Conservation (phyloP, 2,113 vertebrate species). For the Peromyscus leucopus region DNA sequence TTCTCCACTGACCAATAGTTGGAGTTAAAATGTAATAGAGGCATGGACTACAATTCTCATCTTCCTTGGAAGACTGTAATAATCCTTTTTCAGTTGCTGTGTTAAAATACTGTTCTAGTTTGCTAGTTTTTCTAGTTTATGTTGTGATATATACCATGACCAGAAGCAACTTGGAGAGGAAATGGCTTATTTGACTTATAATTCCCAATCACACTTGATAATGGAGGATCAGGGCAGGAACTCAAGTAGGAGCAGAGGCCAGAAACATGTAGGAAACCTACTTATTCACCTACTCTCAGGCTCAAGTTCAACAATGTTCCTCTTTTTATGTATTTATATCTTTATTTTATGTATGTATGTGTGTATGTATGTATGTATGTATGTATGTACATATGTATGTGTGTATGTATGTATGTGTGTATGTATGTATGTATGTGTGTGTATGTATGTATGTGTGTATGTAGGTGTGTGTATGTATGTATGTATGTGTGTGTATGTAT, state of each 20-base stretch:
- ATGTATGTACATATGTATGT: neutral
- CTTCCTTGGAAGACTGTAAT: neutral
- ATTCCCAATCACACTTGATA: neutral
- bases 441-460: no score
- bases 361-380: neutral
- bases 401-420: no score
- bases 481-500: no score
- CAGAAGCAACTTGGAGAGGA: neutral
- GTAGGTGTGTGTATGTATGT: neutral
- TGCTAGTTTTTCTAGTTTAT: neutral
- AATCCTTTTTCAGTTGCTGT: neutral
- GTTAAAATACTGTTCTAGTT: neutral
- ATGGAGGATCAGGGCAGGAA: neutral
- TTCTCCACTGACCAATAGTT: neutral
- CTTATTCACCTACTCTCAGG: neutral
- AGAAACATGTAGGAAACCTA: neutral
- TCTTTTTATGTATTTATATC: neutral
- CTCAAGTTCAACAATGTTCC: neutral
- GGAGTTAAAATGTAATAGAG: accelerated
- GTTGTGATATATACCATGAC: neutral
- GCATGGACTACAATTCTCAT: neutral
- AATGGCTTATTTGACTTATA: neutral
- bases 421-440: neutral
- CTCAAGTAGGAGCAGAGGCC: neutral
- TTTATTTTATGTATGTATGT: neutral